Evolutionary conservation across 2,797 vertebrate species (phyloP).

Genomic region (Pseudomugil tenellus): DNA sequence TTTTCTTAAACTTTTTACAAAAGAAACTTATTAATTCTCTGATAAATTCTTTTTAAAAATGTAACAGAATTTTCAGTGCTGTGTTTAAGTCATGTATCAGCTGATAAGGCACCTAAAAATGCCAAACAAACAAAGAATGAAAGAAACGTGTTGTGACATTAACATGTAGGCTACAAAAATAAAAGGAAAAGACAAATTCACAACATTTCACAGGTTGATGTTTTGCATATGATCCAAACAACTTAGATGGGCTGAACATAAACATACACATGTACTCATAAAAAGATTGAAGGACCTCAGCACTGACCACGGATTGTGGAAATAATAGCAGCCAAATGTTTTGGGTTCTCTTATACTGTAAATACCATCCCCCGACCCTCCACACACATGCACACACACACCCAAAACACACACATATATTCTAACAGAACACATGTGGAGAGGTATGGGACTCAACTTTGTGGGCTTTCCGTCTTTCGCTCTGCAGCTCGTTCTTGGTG

Average conservation of each 20-base stretch:
- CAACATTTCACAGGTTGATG: constrained; percentile 4
- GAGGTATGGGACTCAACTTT: constrained; percentile 36
- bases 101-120: neutral
- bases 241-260: constrained; percentile 38
- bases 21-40: no score
- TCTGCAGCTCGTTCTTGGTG: constrained; percentile 4
- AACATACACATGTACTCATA: constrained; percentile 46
- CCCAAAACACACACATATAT: constrained; percentile 52
- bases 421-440: constrained; percentile 31
- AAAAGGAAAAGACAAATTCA: neutral
- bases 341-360: constrained; percentile 69
- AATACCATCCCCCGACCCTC: constrained; percentile 54
- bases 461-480: constrained; percentile 15
- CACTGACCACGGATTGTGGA: constrained; percentile 65
- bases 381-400: constrained; percentile 52
- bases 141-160: neutral
- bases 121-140: neutral
- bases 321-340: constrained; percentile 83
- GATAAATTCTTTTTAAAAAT: no score
- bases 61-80: neutral
- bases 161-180: neutral
- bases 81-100: neutral
- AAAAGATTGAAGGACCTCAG: constrained; percentile 55
- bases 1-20: no score
- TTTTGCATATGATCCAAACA: constrained; percentile 29